Base-by-base conservation (phyloP, 1,140 invertebrate species). In the Drosophila lacteicornis region DNA sequence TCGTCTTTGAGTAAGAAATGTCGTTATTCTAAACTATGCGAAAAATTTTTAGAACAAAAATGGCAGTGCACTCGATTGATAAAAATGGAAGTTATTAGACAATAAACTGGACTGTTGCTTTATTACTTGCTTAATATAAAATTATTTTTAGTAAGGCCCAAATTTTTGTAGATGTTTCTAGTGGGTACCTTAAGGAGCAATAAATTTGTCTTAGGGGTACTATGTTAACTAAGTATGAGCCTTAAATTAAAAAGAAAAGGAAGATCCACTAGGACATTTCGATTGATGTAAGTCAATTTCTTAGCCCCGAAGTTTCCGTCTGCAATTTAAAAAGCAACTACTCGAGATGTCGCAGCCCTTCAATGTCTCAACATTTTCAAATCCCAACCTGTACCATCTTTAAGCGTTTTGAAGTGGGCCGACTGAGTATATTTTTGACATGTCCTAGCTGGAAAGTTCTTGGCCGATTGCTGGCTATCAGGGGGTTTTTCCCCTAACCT, bases 381-480 rank as follows among this genome's bases (percentile, higher is more conserved):
- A 60, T 73, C 67, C 49, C 45, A 73, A 47, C 46, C 49, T 33
- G 36, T 22, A n/a, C 53, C 43, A 46, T 60, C 43, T 73, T 73
- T 73, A 73, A 73, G 67, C 67, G 46, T 4, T 60, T 73, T 73
- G 22, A 51, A 73, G 68, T 73, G 56, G 55, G 38, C 51, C 19
- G 50, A 73, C 22, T 50, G 68, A 51, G 25, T 73, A 53, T 60
- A 71, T 73, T 73, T 73, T 73, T 73, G 70, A 73, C 70, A 73
- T 73, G 53, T 73, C 51, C 55, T 73, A 38, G 69, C 45, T 73
- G 67, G 15, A 38, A 50, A 73, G 58, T 73, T 50, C 65, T 50
- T 60, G 49, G 46, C 57, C 65, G 36, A 55, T 53, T 40, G 46
- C 22, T 22, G 60, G 15, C 17, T 8, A 27, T 17, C 36, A 15